These are phyloP conservation scores for Pachymerium ferrugineum DNA, from an alignment of 2,888 invertebrate genomes.

Conservation along the genomic window DNA sequence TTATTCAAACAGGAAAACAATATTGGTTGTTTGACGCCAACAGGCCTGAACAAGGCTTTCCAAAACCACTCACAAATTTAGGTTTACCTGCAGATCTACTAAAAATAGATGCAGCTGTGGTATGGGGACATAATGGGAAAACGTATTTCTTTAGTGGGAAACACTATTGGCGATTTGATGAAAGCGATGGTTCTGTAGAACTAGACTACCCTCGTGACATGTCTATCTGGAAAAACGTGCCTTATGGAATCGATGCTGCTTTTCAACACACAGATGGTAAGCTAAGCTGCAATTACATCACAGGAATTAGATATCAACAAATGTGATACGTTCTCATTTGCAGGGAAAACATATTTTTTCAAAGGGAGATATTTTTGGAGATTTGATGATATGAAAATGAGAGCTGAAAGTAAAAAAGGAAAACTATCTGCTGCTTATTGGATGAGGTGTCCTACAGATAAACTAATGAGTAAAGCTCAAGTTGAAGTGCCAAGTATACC, in stretches of 20 bases:
- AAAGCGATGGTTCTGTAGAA: slow-evolving; percentile 69
- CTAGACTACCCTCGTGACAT: slow-evolving; percentile 91
- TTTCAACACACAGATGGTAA: slow-evolving; percentile 87
- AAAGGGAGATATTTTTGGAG: background rate
- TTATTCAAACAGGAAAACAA: slow-evolving; percentile 52
- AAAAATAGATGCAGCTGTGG: slow-evolving; percentile 82
- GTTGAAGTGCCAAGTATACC: no score
- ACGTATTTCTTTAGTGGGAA: slow-evolving; percentile 86
- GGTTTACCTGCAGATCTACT: slow-evolving; percentile 71
- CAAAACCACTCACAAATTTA: slow-evolving; percentile 66
- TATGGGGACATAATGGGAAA: slow-evolving; percentile 89
- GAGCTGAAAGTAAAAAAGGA: background rate
- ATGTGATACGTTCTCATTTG: background rate
- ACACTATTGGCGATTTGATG: slow-evolving; percentile 80
- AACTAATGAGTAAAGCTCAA: no score
- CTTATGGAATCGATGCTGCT: slow-evolving; percentile 81
- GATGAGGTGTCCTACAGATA: background rate
- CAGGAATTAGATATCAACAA: no score
- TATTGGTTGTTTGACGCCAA: slow-evolving; percentile 73
- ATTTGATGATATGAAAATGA: background rate
- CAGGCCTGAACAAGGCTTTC: slow-evolving; percentile 64
- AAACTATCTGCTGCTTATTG: background rate
- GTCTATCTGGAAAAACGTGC: slow-evolving; percentile 88
- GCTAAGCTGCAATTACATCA: no score
- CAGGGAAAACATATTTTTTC: background rate